Evolutionary conservation across 2,797 vertebrate genomes (phyloP), one percentile per base, ranked within the genome.

Genomic region (Erithacus rubecula): DNA sequence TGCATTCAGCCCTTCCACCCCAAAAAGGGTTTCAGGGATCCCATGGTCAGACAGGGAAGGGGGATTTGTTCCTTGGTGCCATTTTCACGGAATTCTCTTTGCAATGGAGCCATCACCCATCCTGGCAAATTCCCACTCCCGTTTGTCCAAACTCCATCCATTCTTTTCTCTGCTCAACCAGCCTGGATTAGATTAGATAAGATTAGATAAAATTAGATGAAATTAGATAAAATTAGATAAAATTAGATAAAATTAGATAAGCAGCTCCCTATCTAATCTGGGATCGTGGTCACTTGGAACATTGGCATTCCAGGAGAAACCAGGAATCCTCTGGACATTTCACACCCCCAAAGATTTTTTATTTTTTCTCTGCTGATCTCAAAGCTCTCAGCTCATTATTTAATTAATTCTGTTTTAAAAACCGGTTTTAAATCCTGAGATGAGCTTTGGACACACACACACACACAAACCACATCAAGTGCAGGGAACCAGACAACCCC

Each of bases 401-500:
- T 52, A 47, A 71, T 70, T 85, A 78, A 56, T 68, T 76, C 23
- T 21, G 63, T 19, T 39, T 46, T 74, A 29, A 80, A 63, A 70
- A 51, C 3, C 68, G 14, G 60, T 11, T 91, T 56, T 27, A 87
- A 83, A 29, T 41, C 29, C 5, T 39, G 72, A 90, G 78, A 81
- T 85, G 49, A 53, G 47, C 71, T 82, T 86, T 79, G 89, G 43
- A 94, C 87, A 93, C 53, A 32, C 46, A 17, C 74, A n/a, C 34
- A 67, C 9, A 34, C 15, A 23, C 6, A n/a, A 94, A 81, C 88
- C 94, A 68, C 79, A 56, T 90, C 89, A 90, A 95, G 77, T 55
- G 69, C 71, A 52, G 81, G 70, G 81, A 93, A 59, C 59, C 53
- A 87, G 87, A 83, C 72, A 94, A 72, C 65, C 91, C 94, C 91